A percentile compares a stretch with the other conserved stretches of the same genome.
Evolutionary conservation across 1,140 invertebrate genomes (phyloP).

Genomic region (Carposina sasakii): DNA sequence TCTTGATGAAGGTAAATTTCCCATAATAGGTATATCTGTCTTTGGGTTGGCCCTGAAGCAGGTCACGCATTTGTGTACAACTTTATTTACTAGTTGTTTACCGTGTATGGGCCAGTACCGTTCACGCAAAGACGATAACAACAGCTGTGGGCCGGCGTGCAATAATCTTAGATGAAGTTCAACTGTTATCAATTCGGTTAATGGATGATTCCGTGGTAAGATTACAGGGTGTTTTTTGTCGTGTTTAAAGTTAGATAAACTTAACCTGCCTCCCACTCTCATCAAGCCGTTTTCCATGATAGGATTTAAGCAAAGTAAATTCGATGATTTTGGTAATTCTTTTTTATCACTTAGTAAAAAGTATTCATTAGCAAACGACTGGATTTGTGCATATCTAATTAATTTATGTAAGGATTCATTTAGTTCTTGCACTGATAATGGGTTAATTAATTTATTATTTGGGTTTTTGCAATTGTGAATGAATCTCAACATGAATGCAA

Average conservation of each 20-base stretch:
- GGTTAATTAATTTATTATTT: neutral
- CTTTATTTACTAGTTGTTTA: slow-evolving; percentile 14
- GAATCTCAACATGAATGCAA: slow-evolving; percentile 1
- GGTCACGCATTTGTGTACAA: neutral
- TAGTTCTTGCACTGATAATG: neutral
- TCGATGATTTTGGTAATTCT: neutral
- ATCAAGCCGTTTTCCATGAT: slow-evolving; percentile 3
- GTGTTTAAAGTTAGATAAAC: neutral
- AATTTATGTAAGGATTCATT: neutral
- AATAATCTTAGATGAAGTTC: neutral
- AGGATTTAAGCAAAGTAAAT: neutral
- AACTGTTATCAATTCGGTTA: neutral
- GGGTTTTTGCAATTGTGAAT: neutral
- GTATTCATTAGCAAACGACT: neutral
- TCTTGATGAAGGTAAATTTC: neutral
- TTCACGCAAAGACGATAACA: slow-evolving; percentile 1
- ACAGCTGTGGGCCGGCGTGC: slow-evolving; percentile 3
- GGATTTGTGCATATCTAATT: neutral
- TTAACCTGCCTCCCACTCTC: slow-evolving; percentile 2
- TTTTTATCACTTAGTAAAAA: neutral
- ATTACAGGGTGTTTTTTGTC: slow-evolving; percentile 4
- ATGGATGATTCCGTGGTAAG: neutral
- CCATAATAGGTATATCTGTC: neutral
- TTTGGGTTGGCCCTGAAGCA: neutral
- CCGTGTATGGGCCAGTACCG: slow-evolving; percentile 7